Base-by-base conservation (phyloP, 2,888 invertebrate genomes). In the Actias luna region DNA sequence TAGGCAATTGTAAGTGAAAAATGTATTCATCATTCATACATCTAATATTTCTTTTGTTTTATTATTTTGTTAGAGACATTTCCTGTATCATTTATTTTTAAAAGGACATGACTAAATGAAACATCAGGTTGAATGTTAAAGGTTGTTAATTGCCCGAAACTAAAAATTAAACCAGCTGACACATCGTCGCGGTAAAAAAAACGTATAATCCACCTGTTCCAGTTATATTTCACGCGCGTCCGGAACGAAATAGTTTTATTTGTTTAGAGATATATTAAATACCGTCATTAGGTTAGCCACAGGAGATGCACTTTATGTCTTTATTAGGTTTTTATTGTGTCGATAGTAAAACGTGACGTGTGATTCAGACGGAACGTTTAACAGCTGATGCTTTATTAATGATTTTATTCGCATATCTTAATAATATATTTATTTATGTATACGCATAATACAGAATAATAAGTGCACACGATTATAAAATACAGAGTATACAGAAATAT, bases 201-300 rank as follows among this genome's bases (percentile, higher is more conserved):
- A 80, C 70, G 70, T 72, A 72, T 77, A 78, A 73, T 81, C 76
- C 87, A 89, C 89, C 89, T 90, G 90, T 90, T 86, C 85, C 78
- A 67, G 75, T 74, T 75, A 79, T 72, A 77, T 72, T 72, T 74
- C 61, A 64, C 64, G 63, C 35, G 50, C 65, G 69, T 71, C 66
- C 59, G 29, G 29, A 55, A 55, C 29, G 55, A 29, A 55, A 55
- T 55, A 29, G 68, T 83, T 89, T 88, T 90, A 89, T 90, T 91
- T 90, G 88, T 89, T 90, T 89, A 88, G 75, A 83, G 75, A 74
- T 68, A 74, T 70, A 74, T 77, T 83, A 82, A 88, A 86, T 80
- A 81, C 75, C 75, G 77, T 84, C 84, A 92, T 91, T 88, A 90
- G 89, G 88, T 87, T 76, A 89, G 89, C 91, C 92, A 67, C 92